Evolutionary conservation across 2,888 invertebrate species (phyloP).

Genomic region (Mythimna lalbum): DNA sequence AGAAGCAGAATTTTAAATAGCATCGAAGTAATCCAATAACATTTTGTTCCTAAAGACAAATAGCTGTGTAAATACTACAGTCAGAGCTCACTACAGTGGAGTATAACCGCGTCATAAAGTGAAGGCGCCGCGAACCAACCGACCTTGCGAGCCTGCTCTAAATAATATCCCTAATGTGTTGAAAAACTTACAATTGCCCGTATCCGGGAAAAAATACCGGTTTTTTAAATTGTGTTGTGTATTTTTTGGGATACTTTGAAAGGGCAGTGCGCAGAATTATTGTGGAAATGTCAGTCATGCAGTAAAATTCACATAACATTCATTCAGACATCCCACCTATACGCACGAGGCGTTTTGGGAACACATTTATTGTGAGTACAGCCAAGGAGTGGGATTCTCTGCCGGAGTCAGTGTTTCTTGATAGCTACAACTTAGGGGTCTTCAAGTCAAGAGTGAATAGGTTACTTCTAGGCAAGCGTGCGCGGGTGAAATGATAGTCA

Average conservation of each 20-base stretch:
- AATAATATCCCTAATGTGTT: conserved; percentile 56
- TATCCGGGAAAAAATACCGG: conserved; percentile 59
- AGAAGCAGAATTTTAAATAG: background rate
- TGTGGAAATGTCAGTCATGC: no score
- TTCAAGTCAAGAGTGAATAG: no score
- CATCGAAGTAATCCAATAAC: background rate
- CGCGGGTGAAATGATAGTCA: no score
- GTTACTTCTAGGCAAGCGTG: no score
- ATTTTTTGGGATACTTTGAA: conserved; percentile 20
- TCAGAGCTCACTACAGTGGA: conserved; percentile 12
- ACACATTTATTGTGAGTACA: no score
- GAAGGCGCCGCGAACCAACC: conserved; percentile 52
- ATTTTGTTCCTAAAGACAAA: no score
- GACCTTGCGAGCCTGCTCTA: conserved; percentile 58
- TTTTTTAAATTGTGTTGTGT: conserved; percentile 15
- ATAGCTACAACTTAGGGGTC: no score
- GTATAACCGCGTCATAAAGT: conserved; percentile 42
- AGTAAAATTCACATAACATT: no score
- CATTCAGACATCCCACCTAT: no score
- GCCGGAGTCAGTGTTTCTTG: no score
- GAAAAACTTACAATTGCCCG: conserved; percentile 45
- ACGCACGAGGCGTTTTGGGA: no score
- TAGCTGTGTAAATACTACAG: conserved; percentile 19
- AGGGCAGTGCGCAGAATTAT: conserved; percentile 2
- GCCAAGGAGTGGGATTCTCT: no score